Conservation (phyloP, 2,797 vertebrate species). For the Hemibagrus guttatus region DNA sequence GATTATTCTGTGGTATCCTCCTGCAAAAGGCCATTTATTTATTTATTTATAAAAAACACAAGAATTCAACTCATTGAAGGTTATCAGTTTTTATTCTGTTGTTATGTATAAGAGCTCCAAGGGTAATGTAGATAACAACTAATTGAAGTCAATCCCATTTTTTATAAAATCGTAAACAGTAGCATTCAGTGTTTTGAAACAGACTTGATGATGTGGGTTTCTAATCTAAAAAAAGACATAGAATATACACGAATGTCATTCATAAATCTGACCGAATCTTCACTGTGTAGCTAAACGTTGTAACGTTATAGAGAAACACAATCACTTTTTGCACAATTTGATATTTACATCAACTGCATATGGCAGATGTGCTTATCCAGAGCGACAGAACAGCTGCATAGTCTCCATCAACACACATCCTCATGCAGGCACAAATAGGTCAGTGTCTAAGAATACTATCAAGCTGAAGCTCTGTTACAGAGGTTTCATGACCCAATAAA, state of each 20-base stretch:
- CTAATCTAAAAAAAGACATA: no score
- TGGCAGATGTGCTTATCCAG: slow-evolving; percentile 3
- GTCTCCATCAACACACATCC: not conserved
- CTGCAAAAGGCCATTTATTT: not conserved
- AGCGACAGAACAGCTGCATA: not conserved
- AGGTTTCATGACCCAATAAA: not conserved
- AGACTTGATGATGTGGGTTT: not conserved
- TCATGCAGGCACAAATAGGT: not conserved
- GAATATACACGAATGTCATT: not conserved
- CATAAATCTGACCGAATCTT: not conserved
- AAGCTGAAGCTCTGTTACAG: not conserved
- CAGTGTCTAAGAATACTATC: slow-evolving; percentile 6
- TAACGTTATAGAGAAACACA: not conserved
- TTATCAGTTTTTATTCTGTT: not conserved
- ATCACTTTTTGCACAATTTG: not conserved
- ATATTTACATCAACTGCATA: not conserved
- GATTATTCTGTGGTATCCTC: no score
- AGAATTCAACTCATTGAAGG: no score
- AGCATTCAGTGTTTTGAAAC: not conserved
- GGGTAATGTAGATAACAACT: not conserved
- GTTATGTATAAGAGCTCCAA: not conserved
- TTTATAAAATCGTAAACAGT: not conserved
- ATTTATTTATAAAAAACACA: not conserved
- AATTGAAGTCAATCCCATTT: not conserved
- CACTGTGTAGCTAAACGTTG: not conserved